Evolutionary conservation across 2,888 invertebrate genomes (phyloP).

Genomic region (Volucella bombylans): DNA sequence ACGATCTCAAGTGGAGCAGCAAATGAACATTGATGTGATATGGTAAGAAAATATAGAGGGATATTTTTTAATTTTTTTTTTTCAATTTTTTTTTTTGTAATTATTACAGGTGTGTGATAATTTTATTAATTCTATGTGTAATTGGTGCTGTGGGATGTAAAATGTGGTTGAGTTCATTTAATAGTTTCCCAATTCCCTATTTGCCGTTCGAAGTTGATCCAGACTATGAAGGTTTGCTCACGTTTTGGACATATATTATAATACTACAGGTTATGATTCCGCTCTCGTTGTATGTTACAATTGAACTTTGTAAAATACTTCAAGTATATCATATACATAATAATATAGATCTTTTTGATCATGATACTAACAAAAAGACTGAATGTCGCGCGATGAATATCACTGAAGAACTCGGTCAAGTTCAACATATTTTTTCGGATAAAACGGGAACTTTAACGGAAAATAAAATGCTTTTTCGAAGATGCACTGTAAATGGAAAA

Average conservation of each 20-base stretch:
- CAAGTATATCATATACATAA: constrained; percentile 98
- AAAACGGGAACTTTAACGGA: constrained; percentile 99
- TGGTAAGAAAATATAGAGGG: constrained; percentile 89
- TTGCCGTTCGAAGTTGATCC: constrained; percentile 86
- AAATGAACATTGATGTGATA: constrained; percentile 97
- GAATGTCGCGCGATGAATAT: constrained; percentile 98
- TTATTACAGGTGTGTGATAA: constrained; percentile 88
- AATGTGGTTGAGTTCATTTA: constrained; percentile 87
- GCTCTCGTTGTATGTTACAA: constrained; percentile 96
- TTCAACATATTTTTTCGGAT: constrained; percentile 97
- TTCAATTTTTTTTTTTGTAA: not conserved
- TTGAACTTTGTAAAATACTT: constrained; percentile 97
- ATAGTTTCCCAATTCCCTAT: constrained; percentile 86
- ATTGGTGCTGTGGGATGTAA: constrained; percentile 95
- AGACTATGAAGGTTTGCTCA: constrained; percentile 90
- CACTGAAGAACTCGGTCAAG: constrained; percentile 97
- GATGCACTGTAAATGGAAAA: constrained; percentile 93
- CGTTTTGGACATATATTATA: constrained; percentile 98
- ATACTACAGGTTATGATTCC: constrained; percentile 99
- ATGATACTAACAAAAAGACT: constrained; percentile 89
- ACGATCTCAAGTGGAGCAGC: constrained; percentile 93
- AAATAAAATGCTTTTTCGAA: constrained; percentile 97
- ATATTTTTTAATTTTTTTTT: not conserved
- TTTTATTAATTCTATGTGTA: constrained; percentile 93
- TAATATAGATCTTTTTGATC: constrained; percentile 93